Conservation (phyloP, 37 sponge, comb jelly and placozoan species). For the Cliona cf. orientalis region DNA sequence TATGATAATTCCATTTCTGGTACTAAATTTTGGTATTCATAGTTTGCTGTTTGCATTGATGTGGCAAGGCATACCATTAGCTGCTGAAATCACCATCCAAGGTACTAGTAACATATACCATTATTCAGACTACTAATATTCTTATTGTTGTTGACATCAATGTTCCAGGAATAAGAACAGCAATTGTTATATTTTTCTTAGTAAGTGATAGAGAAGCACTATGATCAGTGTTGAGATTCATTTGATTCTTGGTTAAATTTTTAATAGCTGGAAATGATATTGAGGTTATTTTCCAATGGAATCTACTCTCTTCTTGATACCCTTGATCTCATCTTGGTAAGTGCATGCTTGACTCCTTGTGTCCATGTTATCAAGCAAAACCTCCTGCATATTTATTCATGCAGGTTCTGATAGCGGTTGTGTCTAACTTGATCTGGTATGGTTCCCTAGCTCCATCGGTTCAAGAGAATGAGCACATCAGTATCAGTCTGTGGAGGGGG, state of each 20-base stretch:
- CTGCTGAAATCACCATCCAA: slow-evolving; percentile 1
- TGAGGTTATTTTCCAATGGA: neutral
- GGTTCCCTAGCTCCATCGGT: neutral
- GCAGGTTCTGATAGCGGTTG: neutral
- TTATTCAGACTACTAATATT: neutral
- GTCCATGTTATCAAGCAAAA: no score
- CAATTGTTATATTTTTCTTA: neutral
- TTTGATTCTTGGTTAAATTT: slow-evolving; percentile 2
- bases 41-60: slow-evolving; percentile 8
- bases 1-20: no score
- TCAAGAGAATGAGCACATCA: neutral
- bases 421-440: slow-evolving; percentile 4
- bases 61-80: slow-evolving; percentile 4
- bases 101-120: neutral
- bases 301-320: neutral
- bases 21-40: neutral
- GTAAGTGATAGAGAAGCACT: neutral
- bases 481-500: neutral
- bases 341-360: no score
- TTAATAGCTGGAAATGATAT: neutral
- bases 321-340: neutral
- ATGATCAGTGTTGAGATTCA: neutral
- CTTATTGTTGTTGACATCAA: neutral
- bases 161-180: neutral
- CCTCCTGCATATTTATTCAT: no score